Evolutionary conservation across 2,797 vertebrate genomes (phyloP).

Genomic region (Cirrhinus molitorella): DNA sequence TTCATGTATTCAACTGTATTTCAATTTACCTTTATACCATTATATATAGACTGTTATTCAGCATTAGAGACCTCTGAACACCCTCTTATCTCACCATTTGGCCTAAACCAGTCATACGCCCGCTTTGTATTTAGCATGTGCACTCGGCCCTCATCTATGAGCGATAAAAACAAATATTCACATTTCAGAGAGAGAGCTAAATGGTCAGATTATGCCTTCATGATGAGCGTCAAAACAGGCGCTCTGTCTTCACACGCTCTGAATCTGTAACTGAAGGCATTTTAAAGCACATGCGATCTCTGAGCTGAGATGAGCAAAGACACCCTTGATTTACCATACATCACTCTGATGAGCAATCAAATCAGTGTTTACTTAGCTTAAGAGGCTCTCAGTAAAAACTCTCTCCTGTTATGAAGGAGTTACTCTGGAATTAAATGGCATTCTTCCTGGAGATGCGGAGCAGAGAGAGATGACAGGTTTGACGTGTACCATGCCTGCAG

Average conservation of each 20-base stretch:
- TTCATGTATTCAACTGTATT: background rate
- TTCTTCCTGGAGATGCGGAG: conserved; percentile 82
- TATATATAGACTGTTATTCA: background rate
- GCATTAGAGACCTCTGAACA: background rate
- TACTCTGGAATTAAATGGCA: conserved; percentile 89
- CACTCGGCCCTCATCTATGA: conserved; percentile 21
- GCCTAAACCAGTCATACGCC: background rate
- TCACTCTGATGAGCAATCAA: conserved; percentile 83
- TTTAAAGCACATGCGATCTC: conserved; percentile 78
- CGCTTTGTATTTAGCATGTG: conserved; percentile 11
- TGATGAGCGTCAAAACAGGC: conserved; percentile 74
- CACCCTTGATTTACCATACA: conserved; percentile 74
- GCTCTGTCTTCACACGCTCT: conserved; percentile 64
- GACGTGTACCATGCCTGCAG: conserved; percentile 95
- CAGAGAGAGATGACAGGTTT: conserved; percentile 92
- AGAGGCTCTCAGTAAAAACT: conserved; percentile 76
- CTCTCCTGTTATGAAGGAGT: conserved; percentile 83
- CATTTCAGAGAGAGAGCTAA: conserved; percentile 72
- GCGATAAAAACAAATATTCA: conserved; percentile 63
- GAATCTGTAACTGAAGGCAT: conserved; percentile 77
- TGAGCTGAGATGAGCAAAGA: conserved; percentile 68
- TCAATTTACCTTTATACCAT: too few species aligned
- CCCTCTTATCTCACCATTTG: background rate
- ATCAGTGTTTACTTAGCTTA: conserved; percentile 77
- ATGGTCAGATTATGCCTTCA: conserved; percentile 72